These are phyloP conservation scores for Calcarius lapponicus DNA, from an alignment of 2,797 vertebrate species.

Conservation along the genomic window DNA sequence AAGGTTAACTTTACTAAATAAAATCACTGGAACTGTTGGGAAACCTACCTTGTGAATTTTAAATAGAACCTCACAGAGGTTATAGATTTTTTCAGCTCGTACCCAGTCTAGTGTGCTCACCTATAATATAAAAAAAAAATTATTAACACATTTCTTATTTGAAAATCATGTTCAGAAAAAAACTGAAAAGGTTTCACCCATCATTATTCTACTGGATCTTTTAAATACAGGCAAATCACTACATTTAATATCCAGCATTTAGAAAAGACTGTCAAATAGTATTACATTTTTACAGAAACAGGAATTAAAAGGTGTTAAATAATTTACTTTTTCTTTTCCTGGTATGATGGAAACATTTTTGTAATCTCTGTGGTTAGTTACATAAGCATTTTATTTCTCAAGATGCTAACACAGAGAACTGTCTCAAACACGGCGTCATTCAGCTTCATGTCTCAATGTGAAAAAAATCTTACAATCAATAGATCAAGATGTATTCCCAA, in stretches of 20 bases:
- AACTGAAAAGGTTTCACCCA: background rate
- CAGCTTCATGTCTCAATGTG: background rate
- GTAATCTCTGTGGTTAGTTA: background rate
- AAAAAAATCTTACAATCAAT: background rate
- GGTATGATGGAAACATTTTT: background rate
- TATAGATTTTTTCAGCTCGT: constrained; percentile 88
- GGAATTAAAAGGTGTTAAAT: background rate
- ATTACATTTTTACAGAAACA: background rate
- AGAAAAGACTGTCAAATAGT: background rate
- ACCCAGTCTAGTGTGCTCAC: constrained; percentile 88
- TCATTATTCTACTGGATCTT: background rate
- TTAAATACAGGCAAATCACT: background rate
- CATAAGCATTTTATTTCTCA: background rate
- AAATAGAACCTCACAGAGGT: constrained; percentile 98
- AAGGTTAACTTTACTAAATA: background rate
- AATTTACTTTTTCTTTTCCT: background rate
- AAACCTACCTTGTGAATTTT: constrained; percentile 93
- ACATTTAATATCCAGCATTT: background rate
- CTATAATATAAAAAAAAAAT: constrained; percentile 71
- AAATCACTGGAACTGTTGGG: background rate
- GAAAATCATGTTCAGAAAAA: background rate
- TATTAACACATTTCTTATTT: background rate
- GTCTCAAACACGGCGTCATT: background rate
- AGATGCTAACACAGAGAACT: background rate
- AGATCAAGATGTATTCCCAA: background rate